These are phyloP conservation scores for Caracal caracal DNA, from an alignment of 2,113 vertebrate species.

Conservation along the genomic window DNA sequence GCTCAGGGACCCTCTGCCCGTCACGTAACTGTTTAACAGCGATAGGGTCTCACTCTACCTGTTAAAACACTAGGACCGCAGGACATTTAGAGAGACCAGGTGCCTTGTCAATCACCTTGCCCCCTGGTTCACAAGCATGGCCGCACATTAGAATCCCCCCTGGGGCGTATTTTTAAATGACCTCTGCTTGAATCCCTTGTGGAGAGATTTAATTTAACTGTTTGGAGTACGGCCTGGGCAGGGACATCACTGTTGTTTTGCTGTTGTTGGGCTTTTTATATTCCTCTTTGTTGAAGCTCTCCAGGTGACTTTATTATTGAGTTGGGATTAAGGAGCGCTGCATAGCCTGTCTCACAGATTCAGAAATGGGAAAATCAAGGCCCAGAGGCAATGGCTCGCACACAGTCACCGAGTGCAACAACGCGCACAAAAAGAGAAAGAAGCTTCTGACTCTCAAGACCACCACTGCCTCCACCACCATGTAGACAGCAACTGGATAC, in stretches of 20 bases:
- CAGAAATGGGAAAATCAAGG: neutral
- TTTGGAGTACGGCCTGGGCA: neutral
- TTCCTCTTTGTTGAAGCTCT: neutral
- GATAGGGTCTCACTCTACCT: neutral
- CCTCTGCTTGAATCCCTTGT: neutral
- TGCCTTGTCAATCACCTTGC: neutral
- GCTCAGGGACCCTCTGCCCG: neutral
- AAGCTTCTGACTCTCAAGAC: neutral
- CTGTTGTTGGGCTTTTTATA: neutral
- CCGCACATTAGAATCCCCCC: neutral
- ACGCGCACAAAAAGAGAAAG: neutral
- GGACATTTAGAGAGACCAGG: neutral
- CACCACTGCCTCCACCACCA: neutral
- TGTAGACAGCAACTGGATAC: neutral
- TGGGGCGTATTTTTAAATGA: neutral
- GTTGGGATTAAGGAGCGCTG: neutral
- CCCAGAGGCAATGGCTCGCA: neutral
- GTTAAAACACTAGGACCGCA: neutral
- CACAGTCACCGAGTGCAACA: neutral
- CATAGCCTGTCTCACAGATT: neutral
- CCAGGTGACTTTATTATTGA: neutral
- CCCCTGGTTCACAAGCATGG: neutral
- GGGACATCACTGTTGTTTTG: neutral
- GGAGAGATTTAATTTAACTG: neutral
- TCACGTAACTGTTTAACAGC: neutral